Evolutionary conservation across 1,140 invertebrate species (phyloP).

Genomic region (Metaphire vulgaris): DNA sequence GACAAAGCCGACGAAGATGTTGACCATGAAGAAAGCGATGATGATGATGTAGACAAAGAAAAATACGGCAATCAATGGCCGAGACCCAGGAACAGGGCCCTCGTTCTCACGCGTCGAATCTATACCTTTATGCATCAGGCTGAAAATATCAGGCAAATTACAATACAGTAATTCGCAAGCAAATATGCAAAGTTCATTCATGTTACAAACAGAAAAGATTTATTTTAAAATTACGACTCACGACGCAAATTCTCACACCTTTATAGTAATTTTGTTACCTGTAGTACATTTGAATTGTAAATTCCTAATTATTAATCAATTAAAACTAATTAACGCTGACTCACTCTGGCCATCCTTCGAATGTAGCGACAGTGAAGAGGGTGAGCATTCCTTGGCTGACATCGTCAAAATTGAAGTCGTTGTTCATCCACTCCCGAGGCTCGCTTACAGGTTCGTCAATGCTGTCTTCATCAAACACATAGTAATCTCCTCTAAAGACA

Average conservation of each 20-base stretch:
- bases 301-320: too few species aligned
- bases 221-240: too few species aligned
- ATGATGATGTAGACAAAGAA: constrained; percentile 99
- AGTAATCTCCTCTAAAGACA: neutral
- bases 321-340: too few species aligned
- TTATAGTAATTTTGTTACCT: too few species aligned
- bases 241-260: too few species aligned
- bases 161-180: too few species aligned
- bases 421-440: constrained; percentile 67
- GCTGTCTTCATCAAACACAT: neutral
- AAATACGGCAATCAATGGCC: constrained; percentile 93
- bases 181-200: too few species aligned
- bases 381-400: constrained; percentile 95
- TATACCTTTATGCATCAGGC: constrained; percentile 90
- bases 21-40: constrained; percentile 85
- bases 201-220: too few species aligned
- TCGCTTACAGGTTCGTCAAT: neutral
- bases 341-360: constrained; percentile 97
- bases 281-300: too few species aligned
- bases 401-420: constrained; percentile 94
- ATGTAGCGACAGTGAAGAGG: constrained; percentile 96
- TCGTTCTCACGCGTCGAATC: constrained; percentile 90
- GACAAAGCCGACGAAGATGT: constrained; percentile 99
- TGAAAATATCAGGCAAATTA: too few species aligned
- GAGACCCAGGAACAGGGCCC: constrained; percentile 94